Percentiles rank a stretch among this genome's conserved stretches.
Conservation (phyloP, 2,888 invertebrate species). For the Mimas tiliae region DNA sequence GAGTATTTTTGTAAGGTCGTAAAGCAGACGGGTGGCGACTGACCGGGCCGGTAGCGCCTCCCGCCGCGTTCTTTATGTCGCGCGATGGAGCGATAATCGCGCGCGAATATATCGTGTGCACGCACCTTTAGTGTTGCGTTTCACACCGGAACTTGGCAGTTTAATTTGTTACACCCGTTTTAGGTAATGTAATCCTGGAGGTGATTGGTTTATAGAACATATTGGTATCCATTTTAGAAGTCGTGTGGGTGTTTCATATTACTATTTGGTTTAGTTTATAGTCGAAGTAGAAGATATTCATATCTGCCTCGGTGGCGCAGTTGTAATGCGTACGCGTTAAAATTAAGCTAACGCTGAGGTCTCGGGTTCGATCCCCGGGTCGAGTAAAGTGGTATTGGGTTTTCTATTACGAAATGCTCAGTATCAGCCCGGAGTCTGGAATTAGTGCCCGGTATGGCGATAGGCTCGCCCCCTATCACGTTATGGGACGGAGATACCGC, state of each 20-base stretch:
- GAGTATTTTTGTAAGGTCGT: slow-evolving; percentile 64
- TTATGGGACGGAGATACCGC: too few species aligned
- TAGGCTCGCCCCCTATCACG: too few species aligned
- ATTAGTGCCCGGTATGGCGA: too few species aligned
- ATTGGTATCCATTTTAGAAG: neutral
- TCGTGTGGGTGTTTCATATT: neutral
- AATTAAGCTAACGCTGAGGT: too few species aligned
- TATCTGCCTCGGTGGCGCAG: too few species aligned
- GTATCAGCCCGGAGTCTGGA: too few species aligned
- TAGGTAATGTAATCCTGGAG: slow-evolving; percentile 39
- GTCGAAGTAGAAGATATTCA: neutral
- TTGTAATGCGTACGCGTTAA: too few species aligned
- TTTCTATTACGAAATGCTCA: too few species aligned
- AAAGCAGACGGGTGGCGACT: slow-evolving; percentile 48
- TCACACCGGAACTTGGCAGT: slow-evolving; percentile 45
- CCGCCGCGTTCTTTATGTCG: slow-evolving; percentile 77
- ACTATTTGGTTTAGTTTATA: neutral
- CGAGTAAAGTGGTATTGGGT: too few species aligned
- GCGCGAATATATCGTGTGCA: slow-evolving; percentile 57
- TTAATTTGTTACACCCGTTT: slow-evolving; percentile 36
- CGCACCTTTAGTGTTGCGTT: slow-evolving; percentile 66
- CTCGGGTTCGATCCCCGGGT: too few species aligned
- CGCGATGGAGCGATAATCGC: slow-evolving; percentile 66
- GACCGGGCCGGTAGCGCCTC: slow-evolving; percentile 70
- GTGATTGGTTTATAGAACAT: neutral